Conservation (phyloP, 2,888 invertebrate species). For the Panopea generosa region DNA sequence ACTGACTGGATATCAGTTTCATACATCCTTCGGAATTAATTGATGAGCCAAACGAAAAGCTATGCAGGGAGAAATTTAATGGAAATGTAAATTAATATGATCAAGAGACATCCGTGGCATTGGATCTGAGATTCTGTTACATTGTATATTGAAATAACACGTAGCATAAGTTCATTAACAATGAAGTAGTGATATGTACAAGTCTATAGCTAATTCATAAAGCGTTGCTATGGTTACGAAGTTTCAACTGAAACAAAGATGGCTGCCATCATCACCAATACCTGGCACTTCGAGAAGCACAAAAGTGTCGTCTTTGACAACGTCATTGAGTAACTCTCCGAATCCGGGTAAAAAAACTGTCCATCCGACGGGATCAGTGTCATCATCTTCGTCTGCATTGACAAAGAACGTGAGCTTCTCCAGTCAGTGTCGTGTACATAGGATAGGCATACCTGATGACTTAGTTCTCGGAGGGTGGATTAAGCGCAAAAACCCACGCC, state of each 20-base stretch:
- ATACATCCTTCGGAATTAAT: too few relatives aligned
- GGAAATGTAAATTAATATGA: too few relatives aligned
- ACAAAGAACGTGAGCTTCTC: slow-evolving; percentile 37
- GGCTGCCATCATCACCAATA: slow-evolving; percentile 46
- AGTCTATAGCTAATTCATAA: too few relatives aligned
- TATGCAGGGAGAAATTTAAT: too few relatives aligned
- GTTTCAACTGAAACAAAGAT: slow-evolving; percentile 50
- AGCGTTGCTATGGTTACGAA: slow-evolving; percentile 63
- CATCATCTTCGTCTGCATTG: slow-evolving; percentile 5
- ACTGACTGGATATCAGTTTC: too few relatives aligned
- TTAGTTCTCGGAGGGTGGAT: slow-evolving; percentile 69
- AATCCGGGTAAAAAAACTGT: slow-evolving; percentile 12
- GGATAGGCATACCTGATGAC: slow-evolving; percentile 27
- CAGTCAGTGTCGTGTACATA: slow-evolving; percentile 22
- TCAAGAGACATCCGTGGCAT: too few relatives aligned
- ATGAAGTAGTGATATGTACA: too few relatives aligned
- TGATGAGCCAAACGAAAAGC: too few relatives aligned
- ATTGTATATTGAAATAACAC: too few relatives aligned
- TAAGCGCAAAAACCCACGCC: slow-evolving; percentile 68
- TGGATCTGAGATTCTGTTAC: too few relatives aligned
- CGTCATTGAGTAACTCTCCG: slow-evolving; percentile 6
- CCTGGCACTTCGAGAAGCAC: slow-evolving; percentile 41
- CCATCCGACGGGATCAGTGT: neutral
- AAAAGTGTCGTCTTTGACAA: slow-evolving; percentile 30
- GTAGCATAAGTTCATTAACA: too few relatives aligned